A percentile compares a stretch with the other conserved stretches of the same genome.
Evolutionary conservation across 2,888 invertebrate genomes (phyloP).

Genomic region (Tipula helvola): DNA sequence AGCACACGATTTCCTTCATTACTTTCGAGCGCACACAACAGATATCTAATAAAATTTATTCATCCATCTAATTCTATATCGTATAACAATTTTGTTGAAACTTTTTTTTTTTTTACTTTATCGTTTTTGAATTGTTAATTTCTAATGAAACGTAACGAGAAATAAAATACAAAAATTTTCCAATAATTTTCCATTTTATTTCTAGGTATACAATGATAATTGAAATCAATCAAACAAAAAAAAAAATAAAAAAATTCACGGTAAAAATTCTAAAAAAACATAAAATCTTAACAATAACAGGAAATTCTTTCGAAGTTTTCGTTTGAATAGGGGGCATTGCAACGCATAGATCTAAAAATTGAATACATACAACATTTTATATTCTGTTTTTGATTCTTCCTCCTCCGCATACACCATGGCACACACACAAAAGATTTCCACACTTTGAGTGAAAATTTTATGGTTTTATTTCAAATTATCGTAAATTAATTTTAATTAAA

Average conservation of each 20-base stretch:
- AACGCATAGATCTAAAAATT: neutral
- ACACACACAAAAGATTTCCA: neutral
- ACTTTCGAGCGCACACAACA: neutral
- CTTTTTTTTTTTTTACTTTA: neutral
- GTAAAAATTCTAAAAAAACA: neutral
- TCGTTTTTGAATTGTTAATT: neutral
- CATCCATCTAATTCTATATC: neutral
- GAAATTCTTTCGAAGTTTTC: neutral
- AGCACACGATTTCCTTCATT: neutral
- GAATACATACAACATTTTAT: neutral
- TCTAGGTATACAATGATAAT: neutral
- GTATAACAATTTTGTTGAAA: neutral
- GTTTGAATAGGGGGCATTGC: neutral
- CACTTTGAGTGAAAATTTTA: neutral
- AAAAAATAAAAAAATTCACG: neutral
- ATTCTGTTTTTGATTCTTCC: neutral
- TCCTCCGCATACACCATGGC: neutral
- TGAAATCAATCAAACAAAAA: neutral
- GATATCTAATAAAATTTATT: neutral
- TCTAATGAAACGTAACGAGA: neutral
- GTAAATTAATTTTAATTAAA: slow-evolving; percentile 4
- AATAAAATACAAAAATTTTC: neutral
- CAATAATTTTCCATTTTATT: neutral
- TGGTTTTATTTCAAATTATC: neutral
- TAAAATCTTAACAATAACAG: neutral